A percentile compares a stretch with the other conserved stretches of the same genome.
Evolutionary conservation across 92 coral and sea anemone genomes (phyloP).

Genomic region (Micromussa lordhowensis): DNA sequence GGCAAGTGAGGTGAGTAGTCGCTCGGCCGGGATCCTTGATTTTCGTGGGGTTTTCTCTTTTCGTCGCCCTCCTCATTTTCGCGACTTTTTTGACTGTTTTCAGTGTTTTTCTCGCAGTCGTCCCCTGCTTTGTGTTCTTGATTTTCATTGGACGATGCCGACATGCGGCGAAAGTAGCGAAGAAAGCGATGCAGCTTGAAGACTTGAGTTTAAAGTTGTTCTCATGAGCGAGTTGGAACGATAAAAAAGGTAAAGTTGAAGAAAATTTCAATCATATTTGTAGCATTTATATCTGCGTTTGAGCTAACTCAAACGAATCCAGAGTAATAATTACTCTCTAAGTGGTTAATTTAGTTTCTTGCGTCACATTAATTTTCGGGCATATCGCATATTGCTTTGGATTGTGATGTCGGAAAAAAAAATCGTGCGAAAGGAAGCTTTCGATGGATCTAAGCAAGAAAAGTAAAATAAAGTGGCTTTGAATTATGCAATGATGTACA

Average conservation of each 20-base stretch:
- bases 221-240: background rate
- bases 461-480: background rate
- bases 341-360: conserved; percentile 1
- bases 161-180: conserved; percentile 94
- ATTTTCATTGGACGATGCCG: conserved; percentile 80
- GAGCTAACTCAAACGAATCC: background rate
- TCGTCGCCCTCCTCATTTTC: conserved; percentile 42
- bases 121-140: conserved; percentile 49
- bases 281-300: background rate
- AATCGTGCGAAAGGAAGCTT: background rate
- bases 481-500: background rate
- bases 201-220: conserved; percentile 4
- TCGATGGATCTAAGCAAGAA: background rate
- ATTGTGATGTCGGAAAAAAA: background rate
- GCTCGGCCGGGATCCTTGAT: conserved; percentile 25
- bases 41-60: conserved; percentile 16
- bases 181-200: conserved; percentile 87
- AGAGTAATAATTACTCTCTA: background rate
- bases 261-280: background rate
- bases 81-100: conserved; percentile 25
- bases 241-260: background rate
- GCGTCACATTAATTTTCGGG: conserved; percentile 9
- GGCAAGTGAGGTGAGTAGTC: background rate
- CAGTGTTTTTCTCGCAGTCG: conserved; percentile 27
- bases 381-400: background rate